Conservation (phyloP, 2,797 vertebrate species). For the Arrhamphus sclerolepis region DNA sequence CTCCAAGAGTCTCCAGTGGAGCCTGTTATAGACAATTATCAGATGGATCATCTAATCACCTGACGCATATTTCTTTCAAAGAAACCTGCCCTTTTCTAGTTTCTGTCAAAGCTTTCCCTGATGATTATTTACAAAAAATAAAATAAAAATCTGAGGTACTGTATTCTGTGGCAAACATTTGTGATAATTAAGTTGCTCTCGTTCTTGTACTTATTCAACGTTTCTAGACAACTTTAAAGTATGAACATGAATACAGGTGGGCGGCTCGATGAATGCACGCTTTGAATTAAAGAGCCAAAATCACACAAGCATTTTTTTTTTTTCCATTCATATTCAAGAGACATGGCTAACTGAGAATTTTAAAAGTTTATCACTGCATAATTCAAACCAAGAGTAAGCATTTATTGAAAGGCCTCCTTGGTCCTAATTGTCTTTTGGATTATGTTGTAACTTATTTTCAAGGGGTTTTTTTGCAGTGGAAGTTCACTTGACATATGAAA, state of each 20-base stretch:
- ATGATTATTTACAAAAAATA: not conserved
- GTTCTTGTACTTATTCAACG: not conserved
- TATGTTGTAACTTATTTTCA: slow-evolving; percentile 9
- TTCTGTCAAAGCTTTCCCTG: not conserved
- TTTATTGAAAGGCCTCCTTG: slow-evolving; percentile 1
- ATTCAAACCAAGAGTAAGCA: slow-evolving; percentile 14
- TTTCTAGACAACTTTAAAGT: slow-evolving; percentile 4
- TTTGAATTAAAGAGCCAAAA: slow-evolving; percentile 1
- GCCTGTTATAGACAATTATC: no score
- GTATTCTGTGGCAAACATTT: not conserved
- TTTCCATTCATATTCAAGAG: no score
- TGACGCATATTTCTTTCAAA: not conserved
- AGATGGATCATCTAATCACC: not conserved
- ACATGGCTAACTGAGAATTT: slow-evolving; percentile 6
- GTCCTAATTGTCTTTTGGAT: slow-evolving; percentile 11
- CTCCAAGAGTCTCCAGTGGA: no score
- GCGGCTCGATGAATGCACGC: slow-evolving; percentile 6
- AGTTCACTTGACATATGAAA: slow-evolving; percentile 11
- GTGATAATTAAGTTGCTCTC: not conserved
- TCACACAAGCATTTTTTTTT: not conserved
- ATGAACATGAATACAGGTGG: slow-evolving; percentile 10
- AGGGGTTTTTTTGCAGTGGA: slow-evolving; percentile 25
- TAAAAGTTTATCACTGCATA: slow-evolving; percentile 2
- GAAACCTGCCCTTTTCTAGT: not conserved
- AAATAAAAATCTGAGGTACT: not conserved